Evolutionary conservation across 2,888 invertebrate species (phyloP), one percentile per base, ranked within the genome.

Genomic region (Drosophila mercatorum): DNA sequence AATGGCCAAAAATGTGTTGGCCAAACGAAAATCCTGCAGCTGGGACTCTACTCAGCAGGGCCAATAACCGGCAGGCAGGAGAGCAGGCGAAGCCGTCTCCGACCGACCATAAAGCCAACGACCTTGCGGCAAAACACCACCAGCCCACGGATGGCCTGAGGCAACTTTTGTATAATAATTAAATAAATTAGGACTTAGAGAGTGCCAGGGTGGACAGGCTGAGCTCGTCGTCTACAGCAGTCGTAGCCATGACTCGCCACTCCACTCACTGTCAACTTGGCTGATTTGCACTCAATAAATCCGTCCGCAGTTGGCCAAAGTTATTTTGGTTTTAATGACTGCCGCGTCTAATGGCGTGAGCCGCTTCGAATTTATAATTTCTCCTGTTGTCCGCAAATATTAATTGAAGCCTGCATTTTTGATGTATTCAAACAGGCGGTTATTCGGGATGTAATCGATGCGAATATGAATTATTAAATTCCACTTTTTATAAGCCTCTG

Each of bases 241-340:
- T 3, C 10, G 14, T 34, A 22, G 22, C n/a, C 10, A 40, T 26
- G 34, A 12, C 10, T 28, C 6, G 12, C 5, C 49, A n/a, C 22
- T 8, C 10, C 12, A 12, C 17, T 11, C 5, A 38, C 22, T 44
- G 59, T 38, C 51, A 46, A 51, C 44, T 62, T 60, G 58, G 68
- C 73, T 85, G 72, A 88, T 88, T 89, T 77, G 70, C 83, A 88
- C 75, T 89, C 88, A 88, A 85, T 85, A 89, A 85, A 83, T 88
- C 75, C 71, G 72, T 80, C 77, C 77, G 47, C 88, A 78, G 64
- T 69, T 68, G 67, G 64, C 65, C 44, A 68, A 70, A 78, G 56
- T 83, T 68, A 70, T 89, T 80, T 53, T 52, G 44, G 6, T 67
- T 70, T 73, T 84, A 79, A 73, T 59, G 60, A 70, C 68, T 70